Evolutionary conservation across 1,140 invertebrate species (phyloP), one percentile per base, ranked within the genome.

Genomic region (Marisa cornuarietis): DNA sequence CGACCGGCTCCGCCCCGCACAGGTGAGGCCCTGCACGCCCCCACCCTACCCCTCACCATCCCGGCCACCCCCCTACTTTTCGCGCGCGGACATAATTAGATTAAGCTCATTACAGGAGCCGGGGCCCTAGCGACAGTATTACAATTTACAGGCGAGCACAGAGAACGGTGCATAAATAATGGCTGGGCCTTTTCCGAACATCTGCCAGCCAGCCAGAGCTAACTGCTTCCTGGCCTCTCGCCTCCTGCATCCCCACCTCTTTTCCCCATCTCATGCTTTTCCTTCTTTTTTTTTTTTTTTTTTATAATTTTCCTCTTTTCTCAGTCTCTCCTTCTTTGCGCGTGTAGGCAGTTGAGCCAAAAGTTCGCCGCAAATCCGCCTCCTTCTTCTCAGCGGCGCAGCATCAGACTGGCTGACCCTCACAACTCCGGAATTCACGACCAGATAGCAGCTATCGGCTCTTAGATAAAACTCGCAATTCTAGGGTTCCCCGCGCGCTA

Each of bases 121-220:
- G 31, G 75, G 63, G 62, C 20, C 51, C 63, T 58, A 26, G 75
- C 52, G 75, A 77, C 75, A 77, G 63, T 69, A 77, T 66, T 77
- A 77, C 75, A 77, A 77, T 77, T 77, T 77, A 77, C 75, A 77
- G 63, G 31, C 42, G 75, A 69, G 65, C 63, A 31, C 20, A 54
- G 75, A 77, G 75, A 77, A 62, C 63, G 65, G 26, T 42, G 75
- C 75, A 77, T 77, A 77, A 77, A 77, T 77, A 77, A 77, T 77
- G 75, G 75, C 65, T 42, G 63, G 14, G 61, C 74, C 26, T 68
- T 68, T 68, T 77, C 63, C 18, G 63, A 77, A 77, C 75, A 77
- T 77, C 75, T 77, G 75, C 75, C 75, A 68, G 63, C 68, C 54
- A 22, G 31, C 31, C 71, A 18, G 42, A 72, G 71, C 51, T 52